Evolutionary conservation across 1,140 invertebrate genomes (phyloP).

Genomic region (Physella acuta): DNA sequence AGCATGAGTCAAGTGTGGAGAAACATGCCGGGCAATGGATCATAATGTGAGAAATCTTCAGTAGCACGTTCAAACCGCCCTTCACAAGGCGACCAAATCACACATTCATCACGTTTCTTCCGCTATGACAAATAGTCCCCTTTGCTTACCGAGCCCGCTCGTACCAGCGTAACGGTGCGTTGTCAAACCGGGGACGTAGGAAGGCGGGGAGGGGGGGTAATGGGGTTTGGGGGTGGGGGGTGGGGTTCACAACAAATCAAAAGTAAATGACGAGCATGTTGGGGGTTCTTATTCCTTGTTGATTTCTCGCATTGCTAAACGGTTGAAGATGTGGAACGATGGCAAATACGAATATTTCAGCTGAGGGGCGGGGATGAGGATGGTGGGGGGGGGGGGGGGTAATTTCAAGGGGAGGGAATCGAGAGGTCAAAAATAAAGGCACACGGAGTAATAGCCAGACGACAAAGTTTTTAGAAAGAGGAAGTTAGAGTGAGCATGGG

Average conservation of each 20-base stretch:
- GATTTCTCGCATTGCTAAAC: too few relatives aligned
- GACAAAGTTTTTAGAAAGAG: background rate
- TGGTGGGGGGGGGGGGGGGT: background rate
- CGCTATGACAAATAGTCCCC: slow-evolving; percentile 21
- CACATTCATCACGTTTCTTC: slow-evolving; percentile 7
- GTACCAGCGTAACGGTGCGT: slow-evolving; percentile 26
- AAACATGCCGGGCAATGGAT: too few relatives aligned
- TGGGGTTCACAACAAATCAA: slow-evolving; percentile 7
- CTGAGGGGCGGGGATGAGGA: background rate
- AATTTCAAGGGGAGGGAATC: slow-evolving; percentile 1
- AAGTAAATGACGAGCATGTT: background rate
- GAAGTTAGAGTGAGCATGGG: background rate
- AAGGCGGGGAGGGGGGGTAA: background rate
- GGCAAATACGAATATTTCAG: too few relatives aligned
- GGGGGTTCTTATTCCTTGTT: too few relatives aligned
- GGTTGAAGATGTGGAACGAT: too few relatives aligned
- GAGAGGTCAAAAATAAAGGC: slow-evolving; percentile 12
- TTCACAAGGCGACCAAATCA: background rate
- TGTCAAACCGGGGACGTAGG: background rate
- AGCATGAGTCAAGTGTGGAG: too few relatives aligned
- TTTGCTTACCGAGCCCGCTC: slow-evolving; percentile 27
- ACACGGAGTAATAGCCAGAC: slow-evolving; percentile 10
- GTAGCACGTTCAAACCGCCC: background rate
- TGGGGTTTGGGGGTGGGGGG: slow-evolving; percentile 1
- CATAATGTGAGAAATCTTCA: background rate